Evolutionary conservation across 2,888 invertebrate genomes (phyloP).

Genomic region (Eutolmus rufibarbis): DNA sequence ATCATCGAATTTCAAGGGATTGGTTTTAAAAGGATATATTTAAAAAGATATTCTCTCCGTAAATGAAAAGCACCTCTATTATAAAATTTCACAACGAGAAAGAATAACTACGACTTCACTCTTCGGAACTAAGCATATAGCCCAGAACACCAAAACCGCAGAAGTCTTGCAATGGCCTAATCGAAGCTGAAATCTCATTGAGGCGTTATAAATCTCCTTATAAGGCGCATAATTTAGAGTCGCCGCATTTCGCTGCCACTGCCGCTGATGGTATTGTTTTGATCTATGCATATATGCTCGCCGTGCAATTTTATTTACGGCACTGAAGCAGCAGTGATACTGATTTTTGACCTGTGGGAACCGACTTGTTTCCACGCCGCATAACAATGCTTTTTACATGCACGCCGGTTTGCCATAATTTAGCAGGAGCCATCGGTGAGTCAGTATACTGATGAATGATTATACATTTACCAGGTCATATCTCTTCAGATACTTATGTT

Average conservation of each 20-base stretch:
- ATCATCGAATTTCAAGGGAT: neutral
- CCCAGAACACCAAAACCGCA: neutral
- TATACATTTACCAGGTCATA: neutral
- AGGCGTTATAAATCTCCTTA: conserved; percentile 46
- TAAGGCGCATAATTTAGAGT: conserved; percentile 43
- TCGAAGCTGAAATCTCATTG: conserved; percentile 35
- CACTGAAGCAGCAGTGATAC: neutral
- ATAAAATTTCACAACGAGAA: neutral
- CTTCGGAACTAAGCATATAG: neutral
- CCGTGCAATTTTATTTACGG: conserved; percentile 20
- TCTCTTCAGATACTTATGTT: neutral
- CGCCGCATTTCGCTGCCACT: neutral
- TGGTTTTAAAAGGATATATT: neutral
- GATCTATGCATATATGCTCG: conserved; percentile 14
- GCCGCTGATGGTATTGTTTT: conserved; percentile 32
- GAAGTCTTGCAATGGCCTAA: conserved; percentile 11
- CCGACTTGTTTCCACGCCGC: neutral
- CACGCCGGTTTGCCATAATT: neutral
- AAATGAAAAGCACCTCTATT: neutral
- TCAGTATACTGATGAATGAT: neutral
- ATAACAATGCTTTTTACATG: neutral
- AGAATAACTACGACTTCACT: neutral
- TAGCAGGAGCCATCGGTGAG: neutral
- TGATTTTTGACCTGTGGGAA: conserved; percentile 34
- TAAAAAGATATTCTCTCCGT: neutral